phyloP scores from a whole-genome alignment of 2,888 invertebrate species.

The Protonemura montana region DNA sequence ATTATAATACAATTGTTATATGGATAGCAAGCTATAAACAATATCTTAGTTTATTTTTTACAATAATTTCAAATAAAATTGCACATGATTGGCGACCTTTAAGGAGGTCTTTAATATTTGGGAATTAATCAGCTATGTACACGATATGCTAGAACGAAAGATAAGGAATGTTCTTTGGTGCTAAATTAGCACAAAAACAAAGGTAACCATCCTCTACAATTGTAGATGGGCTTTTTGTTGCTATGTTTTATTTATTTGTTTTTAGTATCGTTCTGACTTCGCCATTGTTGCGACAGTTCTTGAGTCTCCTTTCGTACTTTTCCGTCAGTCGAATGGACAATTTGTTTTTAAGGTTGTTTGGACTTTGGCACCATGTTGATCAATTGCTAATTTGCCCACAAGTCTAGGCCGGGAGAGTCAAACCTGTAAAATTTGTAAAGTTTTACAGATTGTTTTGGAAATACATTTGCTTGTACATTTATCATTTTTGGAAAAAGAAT shows the following conservation, averaged over 20 bases:
- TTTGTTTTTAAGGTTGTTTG: slow-evolving; percentile 2
- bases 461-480: background rate
- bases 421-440: background rate
- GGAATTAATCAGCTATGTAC: background rate
- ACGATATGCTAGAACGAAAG: background rate
- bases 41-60: background rate
- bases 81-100: background rate
- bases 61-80: background rate
- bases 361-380: slow-evolving; percentile 7
- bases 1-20: background rate
- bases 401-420: background rate
- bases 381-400: background rate
- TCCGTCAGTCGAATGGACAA: background rate
- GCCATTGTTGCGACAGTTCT: background rate
- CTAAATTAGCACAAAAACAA: background rate
- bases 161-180: background rate
- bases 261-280: background rate
- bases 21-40: background rate
- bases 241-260: background rate
- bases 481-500: background rate
- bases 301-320: background rate
- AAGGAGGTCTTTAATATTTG: background rate
- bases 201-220: background rate
- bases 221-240: background rate
- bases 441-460: background rate